phyloP scores from a whole-genome alignment of 2,113 vertebrate genomes.

The Platysteira castanea region DNA sequence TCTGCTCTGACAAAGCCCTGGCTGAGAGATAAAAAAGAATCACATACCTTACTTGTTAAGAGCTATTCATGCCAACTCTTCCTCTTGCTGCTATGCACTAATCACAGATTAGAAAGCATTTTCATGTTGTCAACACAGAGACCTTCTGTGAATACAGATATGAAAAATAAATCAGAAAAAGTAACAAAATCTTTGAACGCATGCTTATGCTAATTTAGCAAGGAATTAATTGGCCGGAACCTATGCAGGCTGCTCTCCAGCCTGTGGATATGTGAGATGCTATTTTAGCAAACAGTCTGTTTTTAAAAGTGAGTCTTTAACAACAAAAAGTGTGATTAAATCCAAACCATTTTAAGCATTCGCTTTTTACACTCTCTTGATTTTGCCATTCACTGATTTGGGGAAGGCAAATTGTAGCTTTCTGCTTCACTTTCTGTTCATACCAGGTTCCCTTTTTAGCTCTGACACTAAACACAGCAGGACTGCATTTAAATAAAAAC shows the following conservation, averaged over 20 bases:
- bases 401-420: not conserved
- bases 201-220: not conserved
- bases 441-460: not conserved
- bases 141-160: not conserved
- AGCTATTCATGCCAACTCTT: not conserved
- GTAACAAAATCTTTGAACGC: not conserved
- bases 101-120: conserved; percentile 1
- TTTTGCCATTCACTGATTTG: not conserved
- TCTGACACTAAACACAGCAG: not conserved
- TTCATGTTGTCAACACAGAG: not conserved
- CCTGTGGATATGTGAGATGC: not conserved
- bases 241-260: not conserved
- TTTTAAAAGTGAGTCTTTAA: not conserved
- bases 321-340: not conserved
- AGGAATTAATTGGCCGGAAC: not conserved
- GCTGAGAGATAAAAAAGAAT: conserved; percentile 34
- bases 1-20: conserved; percentile 35
- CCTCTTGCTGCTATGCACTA: not conserved
- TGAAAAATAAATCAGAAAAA: not conserved
- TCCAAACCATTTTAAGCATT: not conserved
- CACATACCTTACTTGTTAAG: not conserved
- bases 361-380: not conserved
- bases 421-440: not conserved
- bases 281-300: not conserved
- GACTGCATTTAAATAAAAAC: not conserved